Percentiles rank a stretch among this genome's conserved stretches.
Conservation (phyloP, 2,888 invertebrate species). For the Clitarchus hookeri region DNA sequence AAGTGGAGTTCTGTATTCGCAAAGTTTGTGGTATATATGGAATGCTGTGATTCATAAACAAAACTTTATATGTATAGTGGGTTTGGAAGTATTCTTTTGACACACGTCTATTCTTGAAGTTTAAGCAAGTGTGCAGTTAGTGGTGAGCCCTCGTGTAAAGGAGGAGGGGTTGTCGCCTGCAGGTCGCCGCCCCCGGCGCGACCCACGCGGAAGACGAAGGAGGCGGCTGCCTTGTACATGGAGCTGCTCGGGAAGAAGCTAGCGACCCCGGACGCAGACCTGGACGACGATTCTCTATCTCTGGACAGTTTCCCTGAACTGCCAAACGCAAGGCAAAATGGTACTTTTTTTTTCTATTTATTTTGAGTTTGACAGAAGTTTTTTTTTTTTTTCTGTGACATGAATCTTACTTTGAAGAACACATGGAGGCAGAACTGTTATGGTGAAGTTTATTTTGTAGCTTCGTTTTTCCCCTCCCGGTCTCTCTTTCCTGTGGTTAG, state of each 20-base stretch:
- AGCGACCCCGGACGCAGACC: constrained; percentile 65
- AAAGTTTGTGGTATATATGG: no score
- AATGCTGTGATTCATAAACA: no score
- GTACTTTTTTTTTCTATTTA: constrained; percentile 54
- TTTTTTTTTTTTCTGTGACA: not conserved
- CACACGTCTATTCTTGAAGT: no score
- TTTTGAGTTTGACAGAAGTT: not conserved
- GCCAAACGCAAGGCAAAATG: constrained; percentile 65
- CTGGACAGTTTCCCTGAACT: constrained; percentile 70
- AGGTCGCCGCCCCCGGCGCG: constrained; percentile 49
- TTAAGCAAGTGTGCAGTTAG: no score
- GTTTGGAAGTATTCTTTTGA: no score
- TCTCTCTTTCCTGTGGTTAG: not conserved
- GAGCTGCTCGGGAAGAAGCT: constrained; percentile 73
- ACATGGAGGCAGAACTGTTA: not conserved
- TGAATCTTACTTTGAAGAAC: not conserved
- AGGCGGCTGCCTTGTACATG: constrained; percentile 75
- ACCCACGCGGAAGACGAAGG: constrained; percentile 73
- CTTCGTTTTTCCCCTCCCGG: not conserved
- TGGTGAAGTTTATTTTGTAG: not conserved
- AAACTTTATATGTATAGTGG: no score
- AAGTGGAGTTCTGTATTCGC: no score
- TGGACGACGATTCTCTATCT: constrained; percentile 61
- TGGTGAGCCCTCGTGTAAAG: not conserved
- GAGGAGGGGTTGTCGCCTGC: not conserved